Evolutionary conservation across 1,140 invertebrate genomes (phyloP).

Genomic region (Leptopilina clavipes): DNA sequence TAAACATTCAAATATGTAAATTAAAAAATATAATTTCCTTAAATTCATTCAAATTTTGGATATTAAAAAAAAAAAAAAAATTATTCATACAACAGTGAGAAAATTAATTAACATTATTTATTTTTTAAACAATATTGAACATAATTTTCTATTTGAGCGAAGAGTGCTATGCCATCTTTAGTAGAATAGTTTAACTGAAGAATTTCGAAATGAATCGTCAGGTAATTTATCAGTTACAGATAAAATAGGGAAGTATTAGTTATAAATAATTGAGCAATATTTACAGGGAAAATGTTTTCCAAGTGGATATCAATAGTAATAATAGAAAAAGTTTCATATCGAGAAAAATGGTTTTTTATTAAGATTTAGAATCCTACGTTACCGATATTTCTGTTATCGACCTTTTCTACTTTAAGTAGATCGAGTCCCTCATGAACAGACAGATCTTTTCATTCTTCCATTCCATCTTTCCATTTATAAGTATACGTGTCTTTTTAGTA

Average conservation of each 20-base stretch:
- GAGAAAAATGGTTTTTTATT: not conserved
- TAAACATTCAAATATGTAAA: too few species aligned
- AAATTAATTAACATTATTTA: too few species aligned
- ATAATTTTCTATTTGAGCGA: too few species aligned
- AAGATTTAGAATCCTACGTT: not conserved
- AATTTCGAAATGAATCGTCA: not conserved
- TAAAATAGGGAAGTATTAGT: not conserved
- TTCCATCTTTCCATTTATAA: too few species aligned
- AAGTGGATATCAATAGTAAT: not conserved
- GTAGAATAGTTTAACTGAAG: not conserved
- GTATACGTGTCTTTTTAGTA: too few species aligned
- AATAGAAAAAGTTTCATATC: not conserved
- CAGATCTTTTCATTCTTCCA: not conserved
- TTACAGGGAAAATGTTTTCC: not conserved
- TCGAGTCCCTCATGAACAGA: not conserved
- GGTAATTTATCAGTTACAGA: not conserved
- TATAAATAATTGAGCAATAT: not conserved
- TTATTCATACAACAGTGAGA: too few species aligned
- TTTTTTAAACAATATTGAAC: too few species aligned
- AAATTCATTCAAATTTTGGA: too few species aligned
- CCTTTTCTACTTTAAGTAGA: not conserved
- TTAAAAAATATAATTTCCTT: too few species aligned
- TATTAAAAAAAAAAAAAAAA: too few species aligned
- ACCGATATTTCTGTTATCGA: not conserved
- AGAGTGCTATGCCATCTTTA: not conserved